These are phyloP conservation scores for Mixornis gularis DNA, from an alignment of 2,113 vertebrate genomes.

Conservation along the genomic window DNA sequence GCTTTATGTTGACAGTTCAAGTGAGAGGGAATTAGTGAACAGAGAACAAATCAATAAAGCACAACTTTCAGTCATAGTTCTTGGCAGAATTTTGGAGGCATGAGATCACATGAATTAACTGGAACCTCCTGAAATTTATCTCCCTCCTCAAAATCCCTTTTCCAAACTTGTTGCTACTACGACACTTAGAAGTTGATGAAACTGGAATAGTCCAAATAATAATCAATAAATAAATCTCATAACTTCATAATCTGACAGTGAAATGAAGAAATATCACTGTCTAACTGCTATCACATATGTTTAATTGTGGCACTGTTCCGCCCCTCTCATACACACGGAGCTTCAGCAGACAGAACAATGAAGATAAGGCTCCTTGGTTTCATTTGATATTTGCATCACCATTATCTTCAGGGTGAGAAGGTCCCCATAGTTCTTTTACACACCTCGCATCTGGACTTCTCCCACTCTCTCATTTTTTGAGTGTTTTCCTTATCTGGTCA, in stretches of 20 bases:
- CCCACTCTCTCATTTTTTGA: background rate
- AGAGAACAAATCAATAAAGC: background rate
- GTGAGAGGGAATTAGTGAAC: background rate
- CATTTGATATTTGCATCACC: background rate
- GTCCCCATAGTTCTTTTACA: background rate
- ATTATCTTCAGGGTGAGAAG: background rate
- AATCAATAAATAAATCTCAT: background rate
- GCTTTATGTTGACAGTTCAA: background rate
- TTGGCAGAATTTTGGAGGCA: background rate
- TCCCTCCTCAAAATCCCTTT: background rate
- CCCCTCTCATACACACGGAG: background rate
- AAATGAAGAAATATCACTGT: background rate
- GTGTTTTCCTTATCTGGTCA: background rate
- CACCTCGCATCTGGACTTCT: background rate
- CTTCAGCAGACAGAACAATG: background rate
- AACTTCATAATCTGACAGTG: background rate
- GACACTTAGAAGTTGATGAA: background rate
- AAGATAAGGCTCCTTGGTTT: background rate
- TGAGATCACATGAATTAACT: background rate
- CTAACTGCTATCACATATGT: background rate
- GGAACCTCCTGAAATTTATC: background rate
- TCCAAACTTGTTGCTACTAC: background rate
- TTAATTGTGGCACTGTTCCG: background rate
- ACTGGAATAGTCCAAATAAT: background rate
- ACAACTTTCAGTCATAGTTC: background rate